A percentile compares a stretch with the other conserved stretches of the same genome.
Evolutionary conservation across 1,140 invertebrate genomes (phyloP).

Genomic region (Colletes gigas): DNA sequence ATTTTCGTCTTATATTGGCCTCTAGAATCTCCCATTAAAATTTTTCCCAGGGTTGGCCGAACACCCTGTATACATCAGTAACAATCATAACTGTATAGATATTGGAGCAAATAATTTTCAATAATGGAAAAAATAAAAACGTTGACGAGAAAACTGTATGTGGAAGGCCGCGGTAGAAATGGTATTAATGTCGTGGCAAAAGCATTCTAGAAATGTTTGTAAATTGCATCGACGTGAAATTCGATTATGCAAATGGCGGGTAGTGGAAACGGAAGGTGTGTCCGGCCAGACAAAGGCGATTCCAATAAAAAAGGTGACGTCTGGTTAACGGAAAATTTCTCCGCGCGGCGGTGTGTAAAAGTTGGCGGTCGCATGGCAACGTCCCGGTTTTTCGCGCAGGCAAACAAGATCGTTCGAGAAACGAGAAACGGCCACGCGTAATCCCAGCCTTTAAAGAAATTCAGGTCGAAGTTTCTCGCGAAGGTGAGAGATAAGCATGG

Average conservation of each 20-base stretch:
- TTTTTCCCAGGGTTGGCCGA: no score
- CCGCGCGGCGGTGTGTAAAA: not conserved
- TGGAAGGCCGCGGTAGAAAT: no score
- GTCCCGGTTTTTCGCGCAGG: conserved; percentile 19
- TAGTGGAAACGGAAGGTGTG: not conserved
- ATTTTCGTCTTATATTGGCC: no score
- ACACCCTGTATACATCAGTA: no score
- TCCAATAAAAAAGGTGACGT: not conserved
- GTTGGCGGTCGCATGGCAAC: conserved; percentile 39
- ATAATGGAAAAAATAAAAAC: no score
- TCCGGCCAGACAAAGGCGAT: not conserved
- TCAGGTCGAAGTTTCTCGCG: conserved; percentile 50
- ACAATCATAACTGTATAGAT: no score
- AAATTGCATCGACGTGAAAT: not conserved
- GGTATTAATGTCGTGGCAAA: no score
- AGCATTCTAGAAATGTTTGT: no score
- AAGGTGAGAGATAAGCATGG: conserved; percentile 50
- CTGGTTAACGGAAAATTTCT: conserved; percentile 42
- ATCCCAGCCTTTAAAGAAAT: conserved; percentile 45
- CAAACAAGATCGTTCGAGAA: conserved; percentile 42
- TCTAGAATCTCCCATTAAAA: no score
- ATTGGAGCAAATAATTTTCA: no score
- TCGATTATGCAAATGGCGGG: not conserved
- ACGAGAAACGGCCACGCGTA: conserved; percentile 33
- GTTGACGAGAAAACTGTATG: no score